These are phyloP conservation scores for Sarcophaga subvicina DNA, from an alignment of 2,888 invertebrate genomes.

Conservation along the genomic window DNA sequence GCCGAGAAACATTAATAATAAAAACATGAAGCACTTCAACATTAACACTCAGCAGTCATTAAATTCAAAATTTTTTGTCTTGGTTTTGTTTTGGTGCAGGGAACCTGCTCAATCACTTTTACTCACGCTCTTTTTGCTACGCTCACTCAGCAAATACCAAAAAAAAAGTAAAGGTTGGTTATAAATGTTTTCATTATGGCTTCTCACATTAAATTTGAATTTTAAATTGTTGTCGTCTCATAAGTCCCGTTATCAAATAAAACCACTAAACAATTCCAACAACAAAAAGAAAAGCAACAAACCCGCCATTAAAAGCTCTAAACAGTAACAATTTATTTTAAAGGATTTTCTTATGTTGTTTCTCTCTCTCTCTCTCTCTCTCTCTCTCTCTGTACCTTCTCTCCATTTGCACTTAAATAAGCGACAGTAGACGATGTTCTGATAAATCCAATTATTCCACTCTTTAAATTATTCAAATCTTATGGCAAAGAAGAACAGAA, in stretches of 20 bases:
- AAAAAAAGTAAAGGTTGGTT: too few relatives aligned
- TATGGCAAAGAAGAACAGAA: too few relatives aligned
- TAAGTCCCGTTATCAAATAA: slow-evolving; percentile 10
- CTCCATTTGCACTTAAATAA: too few relatives aligned
- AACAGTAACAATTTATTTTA: slow-evolving; percentile 21
- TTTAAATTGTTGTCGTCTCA: slow-evolving; percentile 26
- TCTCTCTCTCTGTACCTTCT: too few relatives aligned
- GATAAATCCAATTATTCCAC: too few relatives aligned
- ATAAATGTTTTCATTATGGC: not conserved
- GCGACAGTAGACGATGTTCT: too few relatives aligned
- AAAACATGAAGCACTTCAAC: slow-evolving; percentile 9
- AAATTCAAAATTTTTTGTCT: not conserved
- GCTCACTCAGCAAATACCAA: too few relatives aligned
- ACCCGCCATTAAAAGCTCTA: slow-evolving; percentile 1
- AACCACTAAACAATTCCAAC: not conserved
- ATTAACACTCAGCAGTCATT: not conserved
- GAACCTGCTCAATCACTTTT: not conserved
- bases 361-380: too few relatives aligned
- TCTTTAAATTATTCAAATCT: too few relatives aligned
- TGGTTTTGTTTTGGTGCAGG: not conserved
- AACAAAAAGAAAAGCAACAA: too few relatives aligned
- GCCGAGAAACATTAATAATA: not conserved
- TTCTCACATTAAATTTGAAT: slow-evolving; percentile 38
- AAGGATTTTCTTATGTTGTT: not conserved
- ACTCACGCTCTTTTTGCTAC: not conserved